Evolutionary conservation across 2,888 invertebrate species (phyloP).

Genomic region (Dusona sp.): DNA sequence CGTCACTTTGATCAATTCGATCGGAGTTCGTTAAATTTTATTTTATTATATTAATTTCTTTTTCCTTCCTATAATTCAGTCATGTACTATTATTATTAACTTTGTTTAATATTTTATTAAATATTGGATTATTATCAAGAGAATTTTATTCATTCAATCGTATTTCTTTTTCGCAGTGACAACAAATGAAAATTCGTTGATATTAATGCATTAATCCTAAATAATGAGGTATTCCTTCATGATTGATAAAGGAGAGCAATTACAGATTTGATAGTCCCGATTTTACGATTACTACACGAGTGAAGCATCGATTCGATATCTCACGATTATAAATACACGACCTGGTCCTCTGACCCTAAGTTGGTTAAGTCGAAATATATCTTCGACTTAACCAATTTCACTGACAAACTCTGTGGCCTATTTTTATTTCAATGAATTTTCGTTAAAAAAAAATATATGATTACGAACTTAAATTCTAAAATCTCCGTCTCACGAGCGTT

Average conservation of each 20-base stretch:
- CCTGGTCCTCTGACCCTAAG: slow-evolving; percentile 2
- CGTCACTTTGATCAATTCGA: neutral
- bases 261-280: slow-evolving; percentile 31
- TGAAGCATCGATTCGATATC: slow-evolving; percentile 14
- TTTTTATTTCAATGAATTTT: neutral
- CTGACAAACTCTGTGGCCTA: too few species aligned
- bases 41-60: neutral
- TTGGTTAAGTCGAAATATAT: too few species aligned
- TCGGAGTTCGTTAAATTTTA: neutral
- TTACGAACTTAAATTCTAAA: neutral
- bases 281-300: slow-evolving; percentile 19
- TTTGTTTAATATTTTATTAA: too few species aligned
- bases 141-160: too few species aligned
- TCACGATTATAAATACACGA: slow-evolving; percentile 35
- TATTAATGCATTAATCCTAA: too few species aligned
- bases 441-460: neutral
- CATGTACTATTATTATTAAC: too few species aligned
- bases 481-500: neutral
- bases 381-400: neutral
- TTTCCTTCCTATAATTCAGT: neutral
- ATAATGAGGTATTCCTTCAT: neutral
- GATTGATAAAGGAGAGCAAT: neutral
- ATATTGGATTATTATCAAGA: too few species aligned
- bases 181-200: neutral
- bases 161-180: neutral